Conservation (phyloP, 2,888 invertebrate genomes). For the Deroplatys truncata region DNA sequence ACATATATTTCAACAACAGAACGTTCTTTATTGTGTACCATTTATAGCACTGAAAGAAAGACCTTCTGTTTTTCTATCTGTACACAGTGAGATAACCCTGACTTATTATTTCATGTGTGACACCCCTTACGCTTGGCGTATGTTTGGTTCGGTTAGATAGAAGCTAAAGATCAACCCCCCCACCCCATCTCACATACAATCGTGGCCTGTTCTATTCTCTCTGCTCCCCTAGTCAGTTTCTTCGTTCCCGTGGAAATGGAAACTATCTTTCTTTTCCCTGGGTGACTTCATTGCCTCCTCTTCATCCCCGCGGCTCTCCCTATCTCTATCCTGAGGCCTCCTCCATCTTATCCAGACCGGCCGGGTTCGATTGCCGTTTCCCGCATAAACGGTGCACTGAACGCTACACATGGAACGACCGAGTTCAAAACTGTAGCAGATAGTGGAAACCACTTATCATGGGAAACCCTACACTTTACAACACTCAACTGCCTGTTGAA, state of each 20-base stretch:
- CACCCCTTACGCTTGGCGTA: not conserved
- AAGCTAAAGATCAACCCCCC: not conserved
- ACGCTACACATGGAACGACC: not conserved
- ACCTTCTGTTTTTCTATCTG: not conserved
- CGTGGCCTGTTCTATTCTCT: not conserved
- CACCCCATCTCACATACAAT: not conserved
- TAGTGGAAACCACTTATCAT: no score
- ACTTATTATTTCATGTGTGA: not conserved
- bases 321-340: not conserved
- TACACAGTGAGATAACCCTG: not conserved
- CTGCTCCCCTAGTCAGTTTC: not conserved
- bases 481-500: no score
- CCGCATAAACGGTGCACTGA: constrained; percentile 15
- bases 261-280: constrained; percentile 7
- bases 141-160: constrained; percentile 7
- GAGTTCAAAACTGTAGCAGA: not conserved
- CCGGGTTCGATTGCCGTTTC: constrained; percentile 16
- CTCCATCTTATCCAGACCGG: not conserved
- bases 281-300: constrained; percentile 4
- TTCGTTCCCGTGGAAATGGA: constrained; percentile 7
- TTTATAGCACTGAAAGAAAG: no score
- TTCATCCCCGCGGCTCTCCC: not conserved
- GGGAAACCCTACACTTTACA: no score
- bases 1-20: no score
- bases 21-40: no score